A percentile compares a stretch with the other conserved stretches of the same genome.
Evolutionary conservation across 2,797 vertebrate genomes (phyloP).

Genomic region (Falco columbarius): DNA sequence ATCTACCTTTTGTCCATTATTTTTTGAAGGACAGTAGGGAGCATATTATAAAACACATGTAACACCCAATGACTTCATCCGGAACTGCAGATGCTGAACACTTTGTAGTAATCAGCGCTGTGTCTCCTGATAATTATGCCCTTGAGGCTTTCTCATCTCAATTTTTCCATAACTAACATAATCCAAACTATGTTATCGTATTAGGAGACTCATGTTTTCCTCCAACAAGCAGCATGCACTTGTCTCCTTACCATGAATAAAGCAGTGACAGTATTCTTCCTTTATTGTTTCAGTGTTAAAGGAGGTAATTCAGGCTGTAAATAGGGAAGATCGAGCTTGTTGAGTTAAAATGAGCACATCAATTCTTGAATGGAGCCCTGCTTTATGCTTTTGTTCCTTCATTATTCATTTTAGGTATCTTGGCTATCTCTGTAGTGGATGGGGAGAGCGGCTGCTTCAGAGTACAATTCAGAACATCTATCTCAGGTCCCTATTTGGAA

Average conservation of each 20-base stretch:
- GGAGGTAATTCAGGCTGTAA: neutral
- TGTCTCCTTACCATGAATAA: neutral
- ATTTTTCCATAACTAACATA: constrained; percentile 10
- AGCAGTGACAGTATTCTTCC: neutral
- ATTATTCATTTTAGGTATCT: neutral
- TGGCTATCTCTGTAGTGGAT: neutral
- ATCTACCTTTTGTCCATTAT: neutral
- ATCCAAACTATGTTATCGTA: neutral
- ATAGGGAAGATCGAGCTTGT: neutral
- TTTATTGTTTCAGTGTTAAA: neutral
- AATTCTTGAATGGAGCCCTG: neutral
- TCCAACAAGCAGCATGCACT: neutral
- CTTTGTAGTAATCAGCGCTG: neutral
- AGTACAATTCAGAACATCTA: neutral
- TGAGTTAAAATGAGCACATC: constrained; percentile 5
- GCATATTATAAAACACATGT: neutral
- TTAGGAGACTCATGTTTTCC: neutral
- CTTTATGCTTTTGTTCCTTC: neutral
- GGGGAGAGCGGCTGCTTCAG: neutral
- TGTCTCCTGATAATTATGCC: constrained; percentile 1
- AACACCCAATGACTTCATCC: neutral
- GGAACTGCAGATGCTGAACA: neutral
- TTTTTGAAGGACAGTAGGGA: neutral
- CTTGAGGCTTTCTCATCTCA: neutral
- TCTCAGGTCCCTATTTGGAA: neutral